Evolutionary conservation across 2,113 vertebrate species (phyloP).

Genomic region (Abramis brama): DNA sequence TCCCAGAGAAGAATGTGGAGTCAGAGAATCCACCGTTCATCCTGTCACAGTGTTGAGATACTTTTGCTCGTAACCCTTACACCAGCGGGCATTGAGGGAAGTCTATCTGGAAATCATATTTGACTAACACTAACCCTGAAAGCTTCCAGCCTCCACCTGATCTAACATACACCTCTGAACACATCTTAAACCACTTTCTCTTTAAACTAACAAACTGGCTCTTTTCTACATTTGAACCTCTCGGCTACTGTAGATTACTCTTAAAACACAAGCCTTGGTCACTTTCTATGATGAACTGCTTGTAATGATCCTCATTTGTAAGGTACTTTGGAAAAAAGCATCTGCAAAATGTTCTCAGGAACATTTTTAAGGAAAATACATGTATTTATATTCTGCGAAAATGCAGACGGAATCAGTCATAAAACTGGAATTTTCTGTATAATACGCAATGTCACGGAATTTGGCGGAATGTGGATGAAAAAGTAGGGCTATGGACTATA

Average conservation of each 20-base stretch:
- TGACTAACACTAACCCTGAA: background rate
- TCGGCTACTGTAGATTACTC: background rate
- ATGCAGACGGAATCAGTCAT: too few relatives aligned
- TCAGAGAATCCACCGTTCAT: slow-evolving; percentile 28
- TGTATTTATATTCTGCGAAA: background rate
- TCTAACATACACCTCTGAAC: background rate
- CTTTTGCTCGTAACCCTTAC: background rate
- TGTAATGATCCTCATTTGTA: background rate
- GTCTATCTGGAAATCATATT: background rate
- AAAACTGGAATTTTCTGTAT: too few relatives aligned
- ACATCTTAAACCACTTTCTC: background rate
- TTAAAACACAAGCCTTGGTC: background rate
- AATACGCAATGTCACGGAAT: too few relatives aligned
- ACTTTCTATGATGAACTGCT: background rate
- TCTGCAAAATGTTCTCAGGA: background rate
- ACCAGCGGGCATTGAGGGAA: background rate
- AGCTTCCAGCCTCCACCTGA: background rate
- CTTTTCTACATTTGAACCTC: background rate
- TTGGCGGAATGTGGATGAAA: too few relatives aligned
- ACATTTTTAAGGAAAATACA: background rate
- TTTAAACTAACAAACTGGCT: background rate
- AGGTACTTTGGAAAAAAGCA: background rate
- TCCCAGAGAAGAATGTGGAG: slow-evolving; percentile 31
- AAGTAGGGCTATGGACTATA: too few relatives aligned
- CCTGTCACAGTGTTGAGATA: background rate